phyloP scores from a whole-genome alignment of 2,888 invertebrate genomes.

The Spilosoma lubricipeda region DNA sequence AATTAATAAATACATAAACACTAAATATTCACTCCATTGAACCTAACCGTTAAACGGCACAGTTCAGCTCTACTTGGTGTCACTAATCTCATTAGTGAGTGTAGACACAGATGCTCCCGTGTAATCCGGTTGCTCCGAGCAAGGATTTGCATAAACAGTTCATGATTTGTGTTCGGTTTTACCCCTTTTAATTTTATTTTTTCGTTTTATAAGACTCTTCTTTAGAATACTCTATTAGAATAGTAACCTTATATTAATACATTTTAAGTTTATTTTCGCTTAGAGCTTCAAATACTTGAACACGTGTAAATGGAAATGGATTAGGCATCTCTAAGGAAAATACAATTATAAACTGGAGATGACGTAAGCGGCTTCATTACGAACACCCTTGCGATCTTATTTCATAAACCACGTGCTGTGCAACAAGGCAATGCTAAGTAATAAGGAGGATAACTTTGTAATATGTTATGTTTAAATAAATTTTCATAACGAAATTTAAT shows the following conservation, averaged over 20 bases:
- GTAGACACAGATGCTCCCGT: conserved; percentile 74
- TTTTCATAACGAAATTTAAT: conserved; percentile 9
- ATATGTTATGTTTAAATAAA: conserved; percentile 17
- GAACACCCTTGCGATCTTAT: conserved; percentile 30
- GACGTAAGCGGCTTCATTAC: conserved; percentile 46
- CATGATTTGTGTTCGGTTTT: conserved; percentile 66
- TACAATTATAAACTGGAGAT: conserved; percentile 49
- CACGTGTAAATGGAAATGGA: conserved; percentile 53
- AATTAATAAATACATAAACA: conserved; percentile 20
- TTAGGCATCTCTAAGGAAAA: conserved; percentile 49
- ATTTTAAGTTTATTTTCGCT: conserved; percentile 10
- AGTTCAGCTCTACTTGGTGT: conserved; percentile 62
- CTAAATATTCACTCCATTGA: conserved; percentile 51
- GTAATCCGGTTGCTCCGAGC: conserved; percentile 68
- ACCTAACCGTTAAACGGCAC: conserved; percentile 53
- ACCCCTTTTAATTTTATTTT: conserved; percentile 53
- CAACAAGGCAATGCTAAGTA: conserved; percentile 23
- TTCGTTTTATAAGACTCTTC: conserved; percentile 30
- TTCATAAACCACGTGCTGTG: conserved; percentile 35
- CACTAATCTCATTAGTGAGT: conserved; percentile 76
- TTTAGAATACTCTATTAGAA: conserved; percentile 22
- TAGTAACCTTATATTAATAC: conserved; percentile 25
- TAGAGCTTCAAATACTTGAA: conserved; percentile 37
- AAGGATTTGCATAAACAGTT: conserved; percentile 72
- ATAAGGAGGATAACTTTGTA: conserved; percentile 16